Evolutionary conservation across 1,140 invertebrate species (phyloP).

Genomic region (Daktulosphaira vitifoliae): DNA sequence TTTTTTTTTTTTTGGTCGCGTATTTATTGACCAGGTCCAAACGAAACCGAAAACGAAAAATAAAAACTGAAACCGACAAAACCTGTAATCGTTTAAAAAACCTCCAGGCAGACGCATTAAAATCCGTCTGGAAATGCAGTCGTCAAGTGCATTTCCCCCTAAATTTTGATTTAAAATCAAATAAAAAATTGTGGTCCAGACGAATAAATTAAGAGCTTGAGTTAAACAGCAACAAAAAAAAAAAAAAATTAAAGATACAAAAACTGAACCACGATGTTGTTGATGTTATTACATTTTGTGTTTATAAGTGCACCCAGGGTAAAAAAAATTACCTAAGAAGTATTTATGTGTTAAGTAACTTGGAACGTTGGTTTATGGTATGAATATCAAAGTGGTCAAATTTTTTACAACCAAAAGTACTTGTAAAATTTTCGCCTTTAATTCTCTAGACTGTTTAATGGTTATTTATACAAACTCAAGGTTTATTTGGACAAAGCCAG

Average conservation of each 20-base stretch:
- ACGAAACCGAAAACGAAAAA: constrained; percentile 23
- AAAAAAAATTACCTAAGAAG: not conserved
- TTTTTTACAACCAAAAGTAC: no score
- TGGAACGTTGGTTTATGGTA: no score
- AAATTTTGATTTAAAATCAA: constrained; percentile 28
- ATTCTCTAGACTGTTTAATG: no score
- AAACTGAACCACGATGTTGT: no score
- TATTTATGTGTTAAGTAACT: not conserved
- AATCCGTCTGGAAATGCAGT: constrained; percentile 33
- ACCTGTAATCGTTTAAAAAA: constrained; percentile 32
- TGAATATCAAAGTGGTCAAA: no score
- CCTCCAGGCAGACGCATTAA: constrained; percentile 24
- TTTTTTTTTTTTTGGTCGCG: constrained; percentile 18
- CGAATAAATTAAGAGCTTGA: constrained; percentile 25
- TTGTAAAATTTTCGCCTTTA: no score
- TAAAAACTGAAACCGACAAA: constrained; percentile 21
- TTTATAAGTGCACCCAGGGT: not conserved
- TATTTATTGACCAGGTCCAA: constrained; percentile 27
- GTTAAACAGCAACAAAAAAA: no score
- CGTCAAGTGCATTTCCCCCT: constrained; percentile 33
- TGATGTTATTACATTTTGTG: not conserved
- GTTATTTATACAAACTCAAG: no score
- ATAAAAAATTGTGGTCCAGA: constrained; percentile 23
- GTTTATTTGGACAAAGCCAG: no score
- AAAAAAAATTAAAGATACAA: constrained; percentile 24